phyloP scores from a whole-genome alignment of 1,140 invertebrate genomes.

The Orchestia grillus region DNA sequence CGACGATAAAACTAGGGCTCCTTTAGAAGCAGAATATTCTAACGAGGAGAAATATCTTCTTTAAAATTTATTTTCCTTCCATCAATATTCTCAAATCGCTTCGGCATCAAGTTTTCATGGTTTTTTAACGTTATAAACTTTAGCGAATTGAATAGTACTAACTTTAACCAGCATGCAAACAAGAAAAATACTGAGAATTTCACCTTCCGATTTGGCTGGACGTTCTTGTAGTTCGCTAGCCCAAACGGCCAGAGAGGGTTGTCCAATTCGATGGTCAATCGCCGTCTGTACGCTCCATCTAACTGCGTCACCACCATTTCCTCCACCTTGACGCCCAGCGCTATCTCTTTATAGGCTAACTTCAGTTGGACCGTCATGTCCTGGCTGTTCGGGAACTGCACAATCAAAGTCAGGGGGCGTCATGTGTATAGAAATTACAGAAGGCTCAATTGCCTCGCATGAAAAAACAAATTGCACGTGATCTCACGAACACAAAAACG shows the following conservation, averaged over 20 bases:
- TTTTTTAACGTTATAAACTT: no score
- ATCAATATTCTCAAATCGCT: no score
- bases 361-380: conserved; percentile 62
- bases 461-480: neutral
- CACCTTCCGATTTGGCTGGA: conserved; percentile 12
- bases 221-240: conserved; percentile 59
- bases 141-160: no score
- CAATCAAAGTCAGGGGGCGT: neutral
- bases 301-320: conserved; percentile 50
- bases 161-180: neutral
- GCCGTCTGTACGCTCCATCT: conserved; percentile 54
- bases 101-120: no score
- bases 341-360: conserved; percentile 30
- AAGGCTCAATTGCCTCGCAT: neutral
- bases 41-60: no score
- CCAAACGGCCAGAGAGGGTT: conserved; percentile 64
- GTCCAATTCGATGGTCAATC: conserved; percentile 61
- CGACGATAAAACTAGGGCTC: no score
- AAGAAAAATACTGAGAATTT: neutral
- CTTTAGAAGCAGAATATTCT: no score
- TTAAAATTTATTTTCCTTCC: no score
- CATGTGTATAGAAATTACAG: neutral
- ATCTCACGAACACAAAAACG: neutral
- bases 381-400: conserved; percentile 62
- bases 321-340: conserved; percentile 59